A percentile compares a stretch with the other conserved stretches of the same genome.
Conservation (phyloP, 1,140 invertebrate genomes). For the Augochlora pura region DNA sequence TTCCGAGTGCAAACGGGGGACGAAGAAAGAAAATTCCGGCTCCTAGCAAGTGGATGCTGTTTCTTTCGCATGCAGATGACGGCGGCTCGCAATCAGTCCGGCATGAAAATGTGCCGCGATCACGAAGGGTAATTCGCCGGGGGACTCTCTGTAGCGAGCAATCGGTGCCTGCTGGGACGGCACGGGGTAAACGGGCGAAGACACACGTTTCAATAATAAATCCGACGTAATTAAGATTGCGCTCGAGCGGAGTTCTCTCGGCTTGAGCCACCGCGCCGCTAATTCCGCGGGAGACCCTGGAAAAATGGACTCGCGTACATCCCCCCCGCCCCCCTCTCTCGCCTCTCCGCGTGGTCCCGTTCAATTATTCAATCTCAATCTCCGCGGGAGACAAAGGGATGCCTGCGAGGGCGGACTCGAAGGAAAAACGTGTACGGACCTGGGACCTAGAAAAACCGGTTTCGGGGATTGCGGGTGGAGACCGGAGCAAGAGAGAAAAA, state of each 20-base stretch:
- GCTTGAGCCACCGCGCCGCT: not conserved
- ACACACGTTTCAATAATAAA: constrained; percentile 15
- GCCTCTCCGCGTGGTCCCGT: too few species aligned
- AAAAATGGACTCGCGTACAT: not conserved
- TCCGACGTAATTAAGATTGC: constrained; percentile 9
- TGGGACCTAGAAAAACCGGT: not conserved
- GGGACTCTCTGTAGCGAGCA: not conserved
- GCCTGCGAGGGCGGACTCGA: not conserved
- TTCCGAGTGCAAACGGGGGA: too few species aligned
- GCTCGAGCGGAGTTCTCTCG: not conserved
- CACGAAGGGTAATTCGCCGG: too few species aligned
- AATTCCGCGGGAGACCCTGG: not conserved
- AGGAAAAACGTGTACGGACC: not conserved
- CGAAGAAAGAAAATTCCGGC: too few species aligned
- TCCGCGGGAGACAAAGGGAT: not conserved
- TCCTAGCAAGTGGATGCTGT: too few species aligned
- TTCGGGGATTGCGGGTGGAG: not conserved
- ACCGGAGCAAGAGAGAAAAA: not conserved
- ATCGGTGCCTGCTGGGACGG: not conserved
- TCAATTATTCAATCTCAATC: constrained; percentile 38
- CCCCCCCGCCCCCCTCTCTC: not conserved
- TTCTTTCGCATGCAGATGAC: too few species aligned
- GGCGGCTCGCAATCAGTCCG: too few species aligned
- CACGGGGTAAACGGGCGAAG: not conserved
- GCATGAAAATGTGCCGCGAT: too few species aligned